Evolutionary conservation across 1,140 invertebrate species (phyloP), one percentile per base, ranked within the genome.

Genomic region (Conus ventricosus): DNA sequence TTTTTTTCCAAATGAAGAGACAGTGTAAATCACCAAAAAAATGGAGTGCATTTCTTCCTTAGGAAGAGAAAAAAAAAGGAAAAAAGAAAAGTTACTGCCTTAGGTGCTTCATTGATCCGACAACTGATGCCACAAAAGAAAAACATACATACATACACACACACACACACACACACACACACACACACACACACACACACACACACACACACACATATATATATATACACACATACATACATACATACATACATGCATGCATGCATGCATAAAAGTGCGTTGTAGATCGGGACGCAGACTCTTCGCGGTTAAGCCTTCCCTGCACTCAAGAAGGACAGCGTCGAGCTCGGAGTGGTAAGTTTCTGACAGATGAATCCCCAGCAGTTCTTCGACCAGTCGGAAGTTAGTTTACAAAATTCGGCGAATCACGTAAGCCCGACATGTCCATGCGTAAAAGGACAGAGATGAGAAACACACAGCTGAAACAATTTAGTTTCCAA

Each of bases 91-190:
- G n/a, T n/a, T n/a, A n/a, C n/a, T n/a, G n/a, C n/a, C n/a, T n/a
- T n/a, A n/a, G n/a, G n/a, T n/a, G 39, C 25, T 51, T 5, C 6
- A 53, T 17, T 81, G 80, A 39, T 39, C 53, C 39, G 27, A 11
- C 25, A 27, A n/a, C 15, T 81, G 80, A 13, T 51, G 27, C 27
- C 25, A 54, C 25, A 27, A 0, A 27, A 5, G 5, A 53, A 11
- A n/a, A 11, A 60, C 84, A 71, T 23, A 67, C 23, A 71, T 6
- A 85, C 84, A 85, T 7, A 39, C 55, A 85, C 0, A 85, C 84
- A 63, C 82, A 85, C 84, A 71, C 23, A 67, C 23, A 71, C 3
- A 85, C 84, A 85, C 4, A 39, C 55, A 85, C 0, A 85, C 84
- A 63, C 15, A 85, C 84, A 71, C 23, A 67, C 23, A 71, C 3